A percentile compares a stretch with the other conserved stretches of the same genome.
Conservation (phyloP, 1,140 invertebrate genomes). For the Drosophila simulans region DNA sequence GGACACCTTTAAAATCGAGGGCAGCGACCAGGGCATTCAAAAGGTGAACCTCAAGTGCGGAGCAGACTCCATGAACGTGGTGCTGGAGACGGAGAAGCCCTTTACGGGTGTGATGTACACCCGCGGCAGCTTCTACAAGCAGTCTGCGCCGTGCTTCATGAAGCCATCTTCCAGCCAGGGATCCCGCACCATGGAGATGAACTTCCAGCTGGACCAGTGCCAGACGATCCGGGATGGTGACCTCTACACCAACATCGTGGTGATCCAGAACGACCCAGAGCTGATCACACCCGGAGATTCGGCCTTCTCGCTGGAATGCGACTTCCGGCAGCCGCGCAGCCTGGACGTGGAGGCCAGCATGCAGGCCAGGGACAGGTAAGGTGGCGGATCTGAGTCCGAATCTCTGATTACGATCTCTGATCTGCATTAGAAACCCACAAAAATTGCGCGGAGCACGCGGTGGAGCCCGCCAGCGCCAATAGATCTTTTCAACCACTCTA, state of each 20-base stretch:
- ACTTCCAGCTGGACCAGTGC: conserved; percentile 86
- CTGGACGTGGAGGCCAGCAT: conserved; percentile 86
- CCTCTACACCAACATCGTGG: conserved; percentile 86
- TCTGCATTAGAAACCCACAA: conserved; percentile 82
- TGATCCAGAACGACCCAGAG: conserved; percentile 88
- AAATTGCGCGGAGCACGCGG: conserved; percentile 81
- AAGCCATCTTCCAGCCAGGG: conserved; percentile 81
- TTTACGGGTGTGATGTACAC: conserved; percentile 88
- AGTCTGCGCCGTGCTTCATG: conserved; percentile 86
- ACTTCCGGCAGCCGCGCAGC: conserved; percentile 86
- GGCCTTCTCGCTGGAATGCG: conserved; percentile 87
- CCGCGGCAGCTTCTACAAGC: conserved; percentile 87
- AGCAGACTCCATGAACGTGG: conserved; percentile 86
- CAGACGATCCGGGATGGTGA: conserved; percentile 86
- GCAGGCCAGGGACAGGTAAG: conserved; percentile 84
- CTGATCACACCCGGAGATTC: conserved; percentile 88
- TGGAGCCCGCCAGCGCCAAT: conserved; percentile 77
- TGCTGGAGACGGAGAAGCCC: conserved; percentile 86
- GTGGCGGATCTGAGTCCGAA: conserved; percentile 14
- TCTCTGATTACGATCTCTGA: conserved; percentile 53
- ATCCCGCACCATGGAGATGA: conserved; percentile 85
- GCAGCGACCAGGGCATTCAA: conserved; percentile 86
- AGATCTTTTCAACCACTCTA: conserved; percentile 53
- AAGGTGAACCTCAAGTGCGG: conserved; percentile 86
- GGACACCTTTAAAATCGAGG: conserved; percentile 86